Evolutionary conservation across 2,113 vertebrate genomes (phyloP), one percentile per base, ranked within the genome.

Genomic region (Tragelaphus imberbis): DNA sequence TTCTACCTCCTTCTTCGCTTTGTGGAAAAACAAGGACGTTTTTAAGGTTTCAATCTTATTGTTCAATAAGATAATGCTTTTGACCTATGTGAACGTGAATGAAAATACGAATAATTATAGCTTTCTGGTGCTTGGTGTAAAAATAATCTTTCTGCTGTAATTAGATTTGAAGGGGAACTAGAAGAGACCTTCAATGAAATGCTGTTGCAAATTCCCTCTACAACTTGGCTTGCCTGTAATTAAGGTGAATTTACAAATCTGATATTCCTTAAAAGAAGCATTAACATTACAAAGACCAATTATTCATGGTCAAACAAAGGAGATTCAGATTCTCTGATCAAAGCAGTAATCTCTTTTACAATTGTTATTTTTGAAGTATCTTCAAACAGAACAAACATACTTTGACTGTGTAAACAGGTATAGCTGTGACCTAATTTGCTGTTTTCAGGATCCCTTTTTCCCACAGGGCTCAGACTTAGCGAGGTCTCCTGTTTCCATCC

Each of bases 221-320:
- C 97, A 98, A 98, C 98, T 44, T 0, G 79, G 97, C 98, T 98
- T 98, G 98, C 98, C 99, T 99, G 98, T 98, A 99, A 99, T 99
- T 99, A 99, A 98, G 97, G 98, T 97, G 98, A 97, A 98, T 98
- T 98, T 98, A 96, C 98, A 98, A 98, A 98, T 98, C 98, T 98
- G 98, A 98, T 98, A 98, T 97, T 98, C 96, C 97, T 98, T 98
- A 98, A 99, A 99, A 98, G 97, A 98, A 98, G 93, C 91, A 98
- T 99, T 98, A 98, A 98, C 98, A 97, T 98, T 95, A 98, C 98
- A 99, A 99, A 99, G 98, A 95, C 98, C 98, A 98, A 99, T 99
- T 99, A 98, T 99, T 98, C 98, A 96, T 98, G 98, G 98, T 98
- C 97, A 99, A 98, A 99, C 98, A 98, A 98, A 99, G 97, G 98